A percentile compares a stretch with the other conserved stretches of the same genome.
phyloP scores from a whole-genome alignment of 2,113 vertebrate species.

The Oreotrochilus melanogaster region DNA sequence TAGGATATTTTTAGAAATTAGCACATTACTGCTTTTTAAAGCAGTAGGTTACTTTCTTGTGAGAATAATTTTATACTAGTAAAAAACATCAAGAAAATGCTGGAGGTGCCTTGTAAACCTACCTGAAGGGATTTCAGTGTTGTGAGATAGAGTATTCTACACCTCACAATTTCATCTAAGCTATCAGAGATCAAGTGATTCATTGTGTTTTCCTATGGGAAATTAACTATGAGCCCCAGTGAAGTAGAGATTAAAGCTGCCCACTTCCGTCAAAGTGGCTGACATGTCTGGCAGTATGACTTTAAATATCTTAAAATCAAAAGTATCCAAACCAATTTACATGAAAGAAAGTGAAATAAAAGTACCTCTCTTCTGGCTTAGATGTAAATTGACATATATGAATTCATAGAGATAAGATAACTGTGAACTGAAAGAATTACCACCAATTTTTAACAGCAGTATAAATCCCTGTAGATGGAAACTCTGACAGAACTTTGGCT shows the following conservation, averaged over 20 bases:
- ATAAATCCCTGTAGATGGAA: background rate
- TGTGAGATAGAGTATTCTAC: background rate
- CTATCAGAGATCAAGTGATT: background rate
- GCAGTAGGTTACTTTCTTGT: background rate
- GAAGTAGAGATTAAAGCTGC: slow-evolving; percentile 40
- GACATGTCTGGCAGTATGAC: background rate
- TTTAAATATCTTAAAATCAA: slow-evolving; percentile 60
- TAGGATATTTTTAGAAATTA: background rate
- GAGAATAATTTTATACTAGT: background rate
- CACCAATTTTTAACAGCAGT: background rate
- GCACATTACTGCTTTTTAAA: background rate
- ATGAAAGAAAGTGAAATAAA: slow-evolving; percentile 58
- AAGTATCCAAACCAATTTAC: slow-evolving; percentile 60
- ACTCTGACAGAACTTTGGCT: background rate
- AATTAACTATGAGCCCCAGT: slow-evolving; percentile 1
- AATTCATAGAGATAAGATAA: slow-evolving; percentile 49
- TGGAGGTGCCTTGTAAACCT: background rate
- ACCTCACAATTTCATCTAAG: background rate
- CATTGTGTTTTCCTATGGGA: slow-evolving; percentile 10
- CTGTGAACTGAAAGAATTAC: slow-evolving; percentile 31
- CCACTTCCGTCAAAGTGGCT: background rate
- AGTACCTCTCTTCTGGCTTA: background rate
- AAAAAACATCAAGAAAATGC: background rate
- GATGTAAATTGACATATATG: background rate
- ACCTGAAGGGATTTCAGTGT: background rate